phyloP scores from a whole-genome alignment of 2,888 invertebrate species.

The Seladonia tumulorum region DNA sequence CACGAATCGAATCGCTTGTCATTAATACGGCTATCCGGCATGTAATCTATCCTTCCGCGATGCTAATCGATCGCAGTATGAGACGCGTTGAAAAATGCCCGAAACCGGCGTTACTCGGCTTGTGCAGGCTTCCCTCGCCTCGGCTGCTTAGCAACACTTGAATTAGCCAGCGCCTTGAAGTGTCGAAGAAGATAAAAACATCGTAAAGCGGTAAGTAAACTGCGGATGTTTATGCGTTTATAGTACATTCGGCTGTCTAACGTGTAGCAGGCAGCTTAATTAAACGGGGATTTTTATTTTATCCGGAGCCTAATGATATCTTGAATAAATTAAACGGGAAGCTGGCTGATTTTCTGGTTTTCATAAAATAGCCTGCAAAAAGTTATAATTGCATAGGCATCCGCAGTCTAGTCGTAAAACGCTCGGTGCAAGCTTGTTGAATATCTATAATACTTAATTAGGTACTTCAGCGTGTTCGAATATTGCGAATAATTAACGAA shows the following conservation, averaged over 20 bases:
- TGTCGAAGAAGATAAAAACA: neutral
- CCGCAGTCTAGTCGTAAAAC: neutral
- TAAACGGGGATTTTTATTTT: neutral
- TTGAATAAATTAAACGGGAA: neutral
- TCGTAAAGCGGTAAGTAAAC: neutral
- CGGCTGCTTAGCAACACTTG: neutral
- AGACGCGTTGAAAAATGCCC: neutral
- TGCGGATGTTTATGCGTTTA: neutral
- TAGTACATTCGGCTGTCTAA: neutral
- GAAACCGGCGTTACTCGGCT: neutral
- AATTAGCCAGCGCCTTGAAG: neutral
- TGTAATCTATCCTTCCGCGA: constrained; percentile 4
- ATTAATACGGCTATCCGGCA: neutral
- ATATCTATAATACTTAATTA: neutral
- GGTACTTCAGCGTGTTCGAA: neutral
- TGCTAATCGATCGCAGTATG: neutral
- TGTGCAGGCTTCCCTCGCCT: neutral
- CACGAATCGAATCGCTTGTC: constrained; percentile 25
- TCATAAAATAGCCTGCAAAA: neutral
- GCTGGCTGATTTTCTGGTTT: neutral
- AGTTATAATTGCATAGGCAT: neutral
- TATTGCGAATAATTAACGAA: neutral
- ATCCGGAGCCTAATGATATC: neutral
- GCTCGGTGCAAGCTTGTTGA: neutral
- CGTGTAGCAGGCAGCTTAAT: neutral